Percentiles rank a stretch among this genome's conserved stretches.
phyloP scores from a whole-genome alignment of 2,888 invertebrate genomes.

The Drosophila kambysellisi region DNA sequence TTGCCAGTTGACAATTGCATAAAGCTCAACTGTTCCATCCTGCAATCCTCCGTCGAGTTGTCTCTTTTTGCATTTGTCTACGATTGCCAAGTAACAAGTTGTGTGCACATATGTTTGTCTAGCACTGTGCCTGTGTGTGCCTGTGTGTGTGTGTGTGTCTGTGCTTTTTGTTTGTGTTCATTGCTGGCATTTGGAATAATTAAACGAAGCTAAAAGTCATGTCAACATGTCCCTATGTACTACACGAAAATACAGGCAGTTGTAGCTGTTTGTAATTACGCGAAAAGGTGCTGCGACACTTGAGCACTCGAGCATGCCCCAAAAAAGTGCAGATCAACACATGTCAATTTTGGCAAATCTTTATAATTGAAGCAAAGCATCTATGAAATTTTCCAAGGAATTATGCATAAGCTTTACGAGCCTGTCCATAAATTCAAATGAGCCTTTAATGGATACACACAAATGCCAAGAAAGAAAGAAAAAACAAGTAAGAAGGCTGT shows the following conservation, averaged over 20 bases:
- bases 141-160: slow-evolving; percentile 15
- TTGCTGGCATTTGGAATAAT: slow-evolving; percentile 77
- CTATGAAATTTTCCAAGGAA: slow-evolving; percentile 43
- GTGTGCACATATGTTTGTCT: slow-evolving; percentile 36
- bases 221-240: slow-evolving; percentile 47
- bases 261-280: slow-evolving; percentile 48
- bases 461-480: not conserved
- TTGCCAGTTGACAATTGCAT: slow-evolving; percentile 64
- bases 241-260: not conserved
- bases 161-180: slow-evolving; percentile 49
- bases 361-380: slow-evolving; percentile 56
- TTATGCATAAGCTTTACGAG: slow-evolving; percentile 33
- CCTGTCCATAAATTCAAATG: slow-evolving; percentile 60
- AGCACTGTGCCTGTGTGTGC: slow-evolving; percentile 37
- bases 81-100: slow-evolving; percentile 47
- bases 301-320: slow-evolving; percentile 26
- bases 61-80: slow-evolving; percentile 52
- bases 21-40: slow-evolving; percentile 32
- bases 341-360: slow-evolving; percentile 48
- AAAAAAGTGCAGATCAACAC: slow-evolving; percentile 27
- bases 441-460: slow-evolving; percentile 39
- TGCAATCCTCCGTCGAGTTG: slow-evolving; percentile 9
- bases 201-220: slow-evolving; percentile 68
- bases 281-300: slow-evolving; percentile 48
- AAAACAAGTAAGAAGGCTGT: too few species aligned